A percentile compares a stretch with the other conserved stretches of the same genome.
Evolutionary conservation across 1,140 invertebrate genomes (phyloP).

Genomic region (Diorhabda elongata): DNA sequence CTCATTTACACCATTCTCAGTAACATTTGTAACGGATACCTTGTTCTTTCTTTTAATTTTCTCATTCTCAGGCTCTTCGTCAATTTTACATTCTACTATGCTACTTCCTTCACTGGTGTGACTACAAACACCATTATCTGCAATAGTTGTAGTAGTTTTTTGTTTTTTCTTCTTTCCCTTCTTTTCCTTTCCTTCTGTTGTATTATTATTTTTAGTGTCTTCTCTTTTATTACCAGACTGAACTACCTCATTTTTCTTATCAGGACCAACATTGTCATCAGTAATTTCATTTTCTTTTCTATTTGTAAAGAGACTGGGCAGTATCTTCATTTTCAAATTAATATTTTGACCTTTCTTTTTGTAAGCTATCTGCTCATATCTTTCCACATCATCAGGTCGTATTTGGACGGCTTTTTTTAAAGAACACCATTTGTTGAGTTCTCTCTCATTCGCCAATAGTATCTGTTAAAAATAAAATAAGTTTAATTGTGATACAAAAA

Average conservation of each 20-base stretch:
- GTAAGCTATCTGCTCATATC: constrained; percentile 73
- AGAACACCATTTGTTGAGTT: constrained; percentile 92
- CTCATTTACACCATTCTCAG: constrained; percentile 13
- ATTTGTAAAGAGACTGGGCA: constrained; percentile 70
- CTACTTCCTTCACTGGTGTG: constrained; percentile 3
- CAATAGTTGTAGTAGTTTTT: constrained; percentile 9
- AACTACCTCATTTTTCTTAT: constrained; percentile 10
- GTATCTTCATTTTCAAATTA: constrained; percentile 72
- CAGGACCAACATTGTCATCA: constrained; percentile 10
- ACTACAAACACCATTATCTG: constrained; percentile 8
- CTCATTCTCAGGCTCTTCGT: constrained; percentile 15
- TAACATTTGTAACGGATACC: constrained; percentile 23
- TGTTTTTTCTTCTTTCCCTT: constrained; percentile 7
- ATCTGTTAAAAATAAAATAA: constrained; percentile 60
- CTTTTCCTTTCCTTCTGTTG: constrained; percentile 17
- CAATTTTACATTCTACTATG: constrained; percentile 13
- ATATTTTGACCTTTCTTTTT: constrained; percentile 69
- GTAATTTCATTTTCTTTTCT: constrained; percentile 23
- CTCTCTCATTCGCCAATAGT: constrained; percentile 82
- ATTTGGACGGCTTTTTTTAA: constrained; percentile 85
- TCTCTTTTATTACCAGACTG: constrained; percentile 16
- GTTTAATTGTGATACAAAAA: constrained; percentile 12
- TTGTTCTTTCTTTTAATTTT: constrained; percentile 30
- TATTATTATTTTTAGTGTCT: constrained; percentile 8
- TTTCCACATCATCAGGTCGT: constrained; percentile 72